Evolutionary conservation across 2,113 vertebrate genomes (phyloP), one percentile per base, ranked within the genome.

Genomic region (Arothron firmamentum): DNA sequence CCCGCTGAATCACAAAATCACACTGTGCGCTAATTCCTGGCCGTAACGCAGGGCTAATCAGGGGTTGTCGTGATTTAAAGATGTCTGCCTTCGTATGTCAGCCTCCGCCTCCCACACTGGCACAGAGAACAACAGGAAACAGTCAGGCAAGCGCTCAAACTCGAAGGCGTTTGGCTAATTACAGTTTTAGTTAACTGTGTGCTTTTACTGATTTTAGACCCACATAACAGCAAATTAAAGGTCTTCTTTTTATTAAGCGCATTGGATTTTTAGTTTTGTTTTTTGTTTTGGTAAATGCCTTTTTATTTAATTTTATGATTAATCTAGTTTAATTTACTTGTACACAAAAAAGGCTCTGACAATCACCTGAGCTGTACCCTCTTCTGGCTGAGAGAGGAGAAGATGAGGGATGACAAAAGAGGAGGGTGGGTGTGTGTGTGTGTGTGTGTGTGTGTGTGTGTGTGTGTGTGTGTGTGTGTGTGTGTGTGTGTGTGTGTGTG

Each of bases 11-110:
- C 74, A 72, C 77, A 74, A 56, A 83, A 73, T 77, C 74, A 59
- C 67, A 59, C 47, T 69, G 77, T 70, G 67, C 74, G 78, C 77
- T 85, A 81, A 83, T 87, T 80, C 79, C 72, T 67, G 78, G 57
- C 83, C 80, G 82, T 81, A 74, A 75, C 1, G 19, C 67, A 53
- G 65, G 56, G 72, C 72, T 84, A 87, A 89, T 86, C 78, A 83
- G 68, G 31, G 72, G 79, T 61, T 79, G 74, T 64, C 80, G 70
- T 89, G 84, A 88, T 89, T 89, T 83, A 81, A 88, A 87, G 75
- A 88, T 82, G 73, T 79, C 79, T 76, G 78, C 77, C 85, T 83
- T 78, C 62, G 70, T 70, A 74, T 74, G 79, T 81, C 70, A 63
- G 62, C 77, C 53, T 68, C 56, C 83, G 46, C 76, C 83, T 83